Conservation (phyloP, 1,140 invertebrate genomes). For the Drosophila varians region DNA sequence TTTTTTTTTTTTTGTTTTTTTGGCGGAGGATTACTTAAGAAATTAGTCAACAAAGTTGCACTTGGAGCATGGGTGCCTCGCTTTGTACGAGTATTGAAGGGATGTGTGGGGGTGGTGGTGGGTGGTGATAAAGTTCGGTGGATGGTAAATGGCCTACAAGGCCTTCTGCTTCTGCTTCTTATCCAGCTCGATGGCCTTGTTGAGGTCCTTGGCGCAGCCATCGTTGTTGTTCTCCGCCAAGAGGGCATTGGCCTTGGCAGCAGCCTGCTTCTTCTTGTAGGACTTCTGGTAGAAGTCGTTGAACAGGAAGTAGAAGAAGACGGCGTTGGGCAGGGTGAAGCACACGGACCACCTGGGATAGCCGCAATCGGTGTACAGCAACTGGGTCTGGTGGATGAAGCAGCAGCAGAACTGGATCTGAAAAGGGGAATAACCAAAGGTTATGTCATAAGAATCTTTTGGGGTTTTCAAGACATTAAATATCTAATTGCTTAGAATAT, state of each 20-base stretch:
- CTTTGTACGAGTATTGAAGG: constrained; percentile 67
- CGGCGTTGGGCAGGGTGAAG: constrained; percentile 90
- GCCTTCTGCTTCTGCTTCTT: constrained; percentile 58
- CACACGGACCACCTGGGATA: constrained; percentile 90
- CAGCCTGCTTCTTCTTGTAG: constrained; percentile 84
- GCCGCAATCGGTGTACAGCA: constrained; percentile 93
- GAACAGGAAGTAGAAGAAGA: constrained; percentile 92
- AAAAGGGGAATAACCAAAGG: constrained; percentile 25
- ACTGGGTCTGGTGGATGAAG: constrained; percentile 91
- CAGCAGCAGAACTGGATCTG: constrained; percentile 91
- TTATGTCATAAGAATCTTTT: neutral
- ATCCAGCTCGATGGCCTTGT: constrained; percentile 45
- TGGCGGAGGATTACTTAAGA: constrained; percentile 76
- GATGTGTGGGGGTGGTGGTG: constrained; percentile 7
- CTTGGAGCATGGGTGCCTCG: constrained; percentile 65
- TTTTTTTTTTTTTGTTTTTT: constrained; percentile 28
- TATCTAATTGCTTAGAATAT: too few relatives aligned
- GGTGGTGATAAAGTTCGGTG: neutral
- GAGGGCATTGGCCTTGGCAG: constrained; percentile 52
- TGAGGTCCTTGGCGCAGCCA: constrained; percentile 70
- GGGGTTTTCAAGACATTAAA: neutral
- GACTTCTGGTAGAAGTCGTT: constrained; percentile 91
- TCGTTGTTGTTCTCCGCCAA: constrained; percentile 72
- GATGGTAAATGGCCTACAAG: constrained; percentile 41
- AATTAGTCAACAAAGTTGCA: constrained; percentile 82